Conservation (phyloP, 2,797 vertebrate species). For the Hydrophis major region DNA sequence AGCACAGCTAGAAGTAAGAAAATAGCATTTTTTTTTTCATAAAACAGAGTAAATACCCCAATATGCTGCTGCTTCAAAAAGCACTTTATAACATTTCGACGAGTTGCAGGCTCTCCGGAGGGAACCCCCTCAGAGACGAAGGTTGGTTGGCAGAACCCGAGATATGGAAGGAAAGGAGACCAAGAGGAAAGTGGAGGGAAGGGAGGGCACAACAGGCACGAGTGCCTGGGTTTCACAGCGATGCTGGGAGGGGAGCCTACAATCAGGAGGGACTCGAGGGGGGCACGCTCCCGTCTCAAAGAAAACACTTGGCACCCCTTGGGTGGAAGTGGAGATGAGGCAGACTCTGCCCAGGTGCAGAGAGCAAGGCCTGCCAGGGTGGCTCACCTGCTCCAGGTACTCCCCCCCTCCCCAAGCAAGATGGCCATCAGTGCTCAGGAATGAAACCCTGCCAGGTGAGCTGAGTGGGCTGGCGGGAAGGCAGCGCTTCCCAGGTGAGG, state of each 20-base stretch:
- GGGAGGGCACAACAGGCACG: conserved; percentile 62
- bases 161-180: conserved; percentile 42
- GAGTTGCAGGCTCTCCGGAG: conserved; percentile 73
- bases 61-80: conserved; percentile 77
- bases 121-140: conserved; percentile 74
- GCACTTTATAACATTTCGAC: conserved; percentile 69
- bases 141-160: conserved; percentile 56
- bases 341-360: neutral
- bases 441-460: neutral
- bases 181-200: conserved; percentile 61
- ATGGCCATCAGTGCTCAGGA: too few relatives aligned
- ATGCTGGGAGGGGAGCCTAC: conserved; percentile 74
- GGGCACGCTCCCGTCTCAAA: conserved; percentile 72
- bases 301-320: conserved; percentile 59
- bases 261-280: conserved; percentile 71
- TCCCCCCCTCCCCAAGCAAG: neutral
- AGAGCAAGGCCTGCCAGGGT: neutral
- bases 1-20: conserved; percentile 81
- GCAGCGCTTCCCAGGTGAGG: neutral
- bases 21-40: conserved; percentile 70
- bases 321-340: conserved; percentile 46
- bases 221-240: conserved; percentile 76
- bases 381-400: neutral
- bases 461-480: neutral
- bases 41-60: conserved; percentile 70